Evolutionary conservation across 2,113 vertebrate genomes (phyloP).

Genomic region (Odontophorus gujanensis): DNA sequence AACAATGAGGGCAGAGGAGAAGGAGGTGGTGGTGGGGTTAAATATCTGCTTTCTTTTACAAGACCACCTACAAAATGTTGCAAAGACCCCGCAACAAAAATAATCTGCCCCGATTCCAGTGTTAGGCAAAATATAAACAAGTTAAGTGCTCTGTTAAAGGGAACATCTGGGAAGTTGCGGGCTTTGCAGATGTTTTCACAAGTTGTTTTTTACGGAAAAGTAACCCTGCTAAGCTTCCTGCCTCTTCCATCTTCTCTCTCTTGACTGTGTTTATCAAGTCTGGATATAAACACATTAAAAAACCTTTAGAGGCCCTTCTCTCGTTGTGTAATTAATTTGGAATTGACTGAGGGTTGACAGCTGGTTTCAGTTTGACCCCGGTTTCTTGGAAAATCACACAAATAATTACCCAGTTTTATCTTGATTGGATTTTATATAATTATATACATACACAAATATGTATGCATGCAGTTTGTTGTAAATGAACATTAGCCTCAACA

Average conservation of each 20-base stretch:
- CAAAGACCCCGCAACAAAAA: conserved; percentile 66
- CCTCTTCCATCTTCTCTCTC: conserved; percentile 56
- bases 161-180: conserved; percentile 64
- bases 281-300: conserved; percentile 74
- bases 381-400: background rate
- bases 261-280: conserved; percentile 50
- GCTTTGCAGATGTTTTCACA: conserved; percentile 63
- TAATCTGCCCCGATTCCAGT: conserved; percentile 64
- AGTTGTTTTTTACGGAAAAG: conserved; percentile 40
- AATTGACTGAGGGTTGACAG: conserved; percentile 57
- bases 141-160: conserved; percentile 66
- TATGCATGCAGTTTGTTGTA: background rate
- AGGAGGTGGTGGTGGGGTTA: conserved; percentile 65
- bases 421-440: background rate
- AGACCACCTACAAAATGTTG: conserved; percentile 78
- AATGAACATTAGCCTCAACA: background rate
- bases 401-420: conserved; percentile 22
- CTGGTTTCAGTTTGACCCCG: conserved; percentile 30
- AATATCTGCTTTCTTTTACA: conserved; percentile 75
- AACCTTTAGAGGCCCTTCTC: conserved; percentile 53
- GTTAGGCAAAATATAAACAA: conserved; percentile 72
- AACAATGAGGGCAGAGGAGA: conserved; percentile 71
- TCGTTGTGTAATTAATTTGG: conserved; percentile 53
- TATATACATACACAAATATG: too few relatives aligned
- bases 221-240: conserved; percentile 49